These are phyloP conservation scores for Scaptodrosophila latifasciaeformis DNA, from an alignment of 2,888 invertebrate genomes.

Conservation along the genomic window DNA sequence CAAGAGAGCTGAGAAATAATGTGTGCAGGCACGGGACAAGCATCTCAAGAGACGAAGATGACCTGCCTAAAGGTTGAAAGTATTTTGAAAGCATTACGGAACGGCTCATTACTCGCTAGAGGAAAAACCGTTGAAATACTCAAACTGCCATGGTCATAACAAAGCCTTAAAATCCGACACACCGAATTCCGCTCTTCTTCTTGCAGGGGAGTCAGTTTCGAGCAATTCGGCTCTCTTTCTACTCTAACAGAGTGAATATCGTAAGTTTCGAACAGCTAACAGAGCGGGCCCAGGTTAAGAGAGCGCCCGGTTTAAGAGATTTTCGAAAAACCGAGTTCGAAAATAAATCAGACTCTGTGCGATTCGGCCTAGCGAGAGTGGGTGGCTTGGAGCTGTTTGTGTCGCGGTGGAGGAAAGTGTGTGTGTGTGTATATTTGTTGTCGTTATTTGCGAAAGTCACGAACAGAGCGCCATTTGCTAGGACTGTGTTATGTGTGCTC, in stretches of 20 bases:
- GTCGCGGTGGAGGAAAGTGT: background rate
- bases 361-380: too few relatives aligned
- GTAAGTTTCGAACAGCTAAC: constrained; percentile 27
- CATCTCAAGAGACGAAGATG: constrained; percentile 16
- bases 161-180: constrained; percentile 21
- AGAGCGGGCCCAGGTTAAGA: background rate
- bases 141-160: too few relatives aligned
- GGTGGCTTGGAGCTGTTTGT: background rate
- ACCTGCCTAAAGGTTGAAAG: constrained; percentile 36
- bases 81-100: constrained; percentile 53
- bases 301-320: constrained; percentile 40
- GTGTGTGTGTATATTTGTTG: constrained; percentile 10
- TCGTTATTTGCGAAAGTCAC: constrained; percentile 47
- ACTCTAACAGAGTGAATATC: constrained; percentile 56
- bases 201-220: too few relatives aligned
- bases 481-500: constrained; percentile 17
- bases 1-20: background rate
- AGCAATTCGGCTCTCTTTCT: too few relatives aligned
- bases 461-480: constrained; percentile 20
- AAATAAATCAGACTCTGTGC: constrained; percentile 29
- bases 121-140: constrained; percentile 18
- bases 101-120: constrained; percentile 20
- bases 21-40: background rate
- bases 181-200: background rate
- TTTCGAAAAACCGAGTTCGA: constrained; percentile 57